Conservation (phyloP, 2,113 vertebrate species). For the Tenrec ecaudatus region DNA sequence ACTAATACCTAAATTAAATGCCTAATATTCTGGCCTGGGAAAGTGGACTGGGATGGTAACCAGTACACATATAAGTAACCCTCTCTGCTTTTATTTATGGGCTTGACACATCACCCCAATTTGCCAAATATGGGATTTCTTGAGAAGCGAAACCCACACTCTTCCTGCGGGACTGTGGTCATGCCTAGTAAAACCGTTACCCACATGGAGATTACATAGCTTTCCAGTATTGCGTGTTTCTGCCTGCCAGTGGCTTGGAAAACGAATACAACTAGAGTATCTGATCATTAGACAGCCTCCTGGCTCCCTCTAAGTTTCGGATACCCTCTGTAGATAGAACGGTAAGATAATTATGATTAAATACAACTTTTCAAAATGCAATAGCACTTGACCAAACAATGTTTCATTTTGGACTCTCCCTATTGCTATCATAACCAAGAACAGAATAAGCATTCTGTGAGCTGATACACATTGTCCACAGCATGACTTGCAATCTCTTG, state of each 20-base stretch:
- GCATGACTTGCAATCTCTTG: not conserved
- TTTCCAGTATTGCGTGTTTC: slow-evolving; percentile 20
- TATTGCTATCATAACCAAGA: not conserved
- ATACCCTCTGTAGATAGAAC: slow-evolving; percentile 9
- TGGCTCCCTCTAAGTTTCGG: not conserved
- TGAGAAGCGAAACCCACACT: slow-evolving; percentile 63
- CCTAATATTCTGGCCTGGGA: not conserved
- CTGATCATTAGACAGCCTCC: not conserved
- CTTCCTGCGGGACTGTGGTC: slow-evolving; percentile 47
- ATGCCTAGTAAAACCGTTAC: slow-evolving; percentile 55
- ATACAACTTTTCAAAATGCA: not conserved
- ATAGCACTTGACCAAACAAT: not conserved
- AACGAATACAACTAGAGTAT: slow-evolving; percentile 37
- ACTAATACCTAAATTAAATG: slow-evolving; percentile 16
- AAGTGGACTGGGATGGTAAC: slow-evolving; percentile 55
- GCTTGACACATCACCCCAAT: slow-evolving; percentile 35
- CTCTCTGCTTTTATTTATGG: slow-evolving; percentile 55
- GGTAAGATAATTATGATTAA: not conserved
- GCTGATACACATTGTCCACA: not conserved
- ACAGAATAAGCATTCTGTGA: not conserved
- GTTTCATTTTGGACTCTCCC: not conserved
- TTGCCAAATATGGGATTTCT: slow-evolving; percentile 64
- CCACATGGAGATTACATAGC: not conserved
- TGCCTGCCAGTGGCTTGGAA: slow-evolving; percentile 46
- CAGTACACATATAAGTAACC: slow-evolving; percentile 38